Conservation (phyloP, 2,888 invertebrate genomes). For the Liopterus haemorrhoidalis region DNA sequence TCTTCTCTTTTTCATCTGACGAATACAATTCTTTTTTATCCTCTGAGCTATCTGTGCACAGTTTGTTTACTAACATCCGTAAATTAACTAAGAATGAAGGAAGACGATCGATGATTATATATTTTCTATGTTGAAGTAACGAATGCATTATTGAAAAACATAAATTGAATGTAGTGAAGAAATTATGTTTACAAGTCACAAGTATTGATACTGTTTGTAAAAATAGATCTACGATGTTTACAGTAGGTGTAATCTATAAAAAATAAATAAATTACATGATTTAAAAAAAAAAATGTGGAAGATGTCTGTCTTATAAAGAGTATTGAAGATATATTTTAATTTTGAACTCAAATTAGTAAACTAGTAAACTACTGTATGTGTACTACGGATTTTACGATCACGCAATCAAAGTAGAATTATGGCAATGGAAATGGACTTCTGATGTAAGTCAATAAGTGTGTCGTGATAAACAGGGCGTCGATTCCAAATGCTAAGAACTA, state of each 20-base stretch:
- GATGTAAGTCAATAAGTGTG: too few relatives aligned
- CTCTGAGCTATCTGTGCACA: slow-evolving; percentile 38
- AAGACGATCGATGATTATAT: slow-evolving; percentile 41
- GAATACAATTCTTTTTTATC: slow-evolving; percentile 26
- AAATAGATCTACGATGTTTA: slow-evolving; percentile 37
- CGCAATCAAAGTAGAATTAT: too few relatives aligned
- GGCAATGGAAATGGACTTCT: too few relatives aligned
- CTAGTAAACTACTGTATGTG: too few relatives aligned
- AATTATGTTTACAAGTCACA: slow-evolving; percentile 30
- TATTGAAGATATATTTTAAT: too few relatives aligned
- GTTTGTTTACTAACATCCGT: slow-evolving; percentile 35
- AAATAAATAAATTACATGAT: slow-evolving; percentile 13
- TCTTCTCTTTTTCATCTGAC: slow-evolving; percentile 17
- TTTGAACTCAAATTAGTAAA: too few relatives aligned
- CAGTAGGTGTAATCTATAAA: slow-evolving; percentile 39
- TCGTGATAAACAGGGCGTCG: too few relatives aligned
- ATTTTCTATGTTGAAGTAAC: slow-evolving; percentile 39
- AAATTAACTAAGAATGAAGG: slow-evolving; percentile 42
- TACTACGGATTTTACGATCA: too few relatives aligned
- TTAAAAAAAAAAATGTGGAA: background rate
- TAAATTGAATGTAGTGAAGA: slow-evolving; percentile 32
- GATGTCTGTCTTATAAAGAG: background rate
- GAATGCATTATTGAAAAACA: slow-evolving; percentile 37
- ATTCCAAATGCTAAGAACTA: too few relatives aligned
- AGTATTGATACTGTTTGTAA: slow-evolving; percentile 35